Evolutionary conservation across 2,797 vertebrate species (phyloP).

Genomic region (Zenarchopterus dispar): DNA sequence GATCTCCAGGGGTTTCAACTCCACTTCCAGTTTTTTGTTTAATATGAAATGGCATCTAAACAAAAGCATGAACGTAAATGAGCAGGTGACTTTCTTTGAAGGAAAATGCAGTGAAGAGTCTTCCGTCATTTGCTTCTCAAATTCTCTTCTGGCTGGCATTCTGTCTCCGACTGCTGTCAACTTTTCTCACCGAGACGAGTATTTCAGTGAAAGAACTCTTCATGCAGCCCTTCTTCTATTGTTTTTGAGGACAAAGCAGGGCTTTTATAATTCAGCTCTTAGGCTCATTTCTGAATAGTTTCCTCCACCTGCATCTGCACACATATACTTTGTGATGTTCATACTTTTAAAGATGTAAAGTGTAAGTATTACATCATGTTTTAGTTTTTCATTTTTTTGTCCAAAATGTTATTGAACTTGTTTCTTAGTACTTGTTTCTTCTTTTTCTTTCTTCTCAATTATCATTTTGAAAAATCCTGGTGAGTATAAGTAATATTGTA

Average conservation of each 20-base stretch:
- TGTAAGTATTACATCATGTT: not conserved
- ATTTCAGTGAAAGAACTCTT: slow-evolving; percentile 33
- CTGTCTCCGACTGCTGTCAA: slow-evolving; percentile 55
- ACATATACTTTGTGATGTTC: not conserved
- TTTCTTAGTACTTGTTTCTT: no score
- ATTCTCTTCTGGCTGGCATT: slow-evolving; percentile 49
- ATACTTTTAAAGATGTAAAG: slow-evolving; percentile 8
- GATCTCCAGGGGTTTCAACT: not conserved
- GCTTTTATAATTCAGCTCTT: slow-evolving; percentile 28
- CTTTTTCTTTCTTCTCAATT: no score
- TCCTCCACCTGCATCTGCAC: not conserved
- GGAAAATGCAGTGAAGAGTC: slow-evolving; percentile 30
- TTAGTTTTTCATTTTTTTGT: not conserved
- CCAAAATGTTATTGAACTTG: no score
- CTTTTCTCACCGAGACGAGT: slow-evolving; percentile 48
- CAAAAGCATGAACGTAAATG: slow-evolving; percentile 19
- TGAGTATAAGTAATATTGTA: no score
- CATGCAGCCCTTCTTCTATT: slow-evolving; percentile 1
- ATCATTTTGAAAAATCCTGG: no score
- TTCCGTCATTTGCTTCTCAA: slow-evolving; percentile 50
- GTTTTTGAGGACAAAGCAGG: slow-evolving; percentile 37
- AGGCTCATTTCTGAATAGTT: slow-evolving; percentile 28
- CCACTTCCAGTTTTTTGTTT: not conserved
- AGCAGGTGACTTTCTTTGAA: slow-evolving; percentile 46
- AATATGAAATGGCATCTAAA: slow-evolving; percentile 12